Evolutionary conservation across 2,888 invertebrate species (phyloP), one percentile per base, ranked within the genome.

Genomic region (Phaonia tiefii): DNA sequence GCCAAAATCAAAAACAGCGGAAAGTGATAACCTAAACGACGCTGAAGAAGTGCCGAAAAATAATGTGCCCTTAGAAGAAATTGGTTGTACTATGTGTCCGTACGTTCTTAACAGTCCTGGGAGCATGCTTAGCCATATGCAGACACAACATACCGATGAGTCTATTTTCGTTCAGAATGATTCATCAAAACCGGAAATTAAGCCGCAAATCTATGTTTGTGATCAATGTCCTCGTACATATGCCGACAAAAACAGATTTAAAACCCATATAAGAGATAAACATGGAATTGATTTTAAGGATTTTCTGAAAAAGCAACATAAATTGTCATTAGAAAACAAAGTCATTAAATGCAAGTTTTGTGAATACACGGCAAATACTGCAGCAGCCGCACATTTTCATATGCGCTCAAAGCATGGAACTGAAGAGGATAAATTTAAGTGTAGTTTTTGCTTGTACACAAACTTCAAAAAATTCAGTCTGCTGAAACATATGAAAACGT

Each of bases 381-480:
- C 75, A 67, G 56, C 78, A 0, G 75, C 77, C 11, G 37, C 77
- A 15, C 60, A 72, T 31, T 78, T 77, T 56, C 81, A 81, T 26
- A 81, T 17, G 31, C 77, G 77, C 8, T 66, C 77, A 15, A 81
- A 78, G 17, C 80, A 81, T 72, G 80, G 80, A 3, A 63, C 67
- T 0, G 77, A 77, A 63, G 58, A 71, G 1, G 80, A 81, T 37
- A 81, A 81, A 72, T 77, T 72, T 26, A 81, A 81, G 39, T 81
- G 80, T 10, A 75, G 74, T 17, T 78, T 81, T 56, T 81, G 80
- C 46, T 37, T 51, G 0, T 44, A 75, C 10, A 10, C 71, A 5
- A 54, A 39, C 44, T 20, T 75, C 2, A 71, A 75, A 20, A 78
- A 78, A 54, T 81, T 75, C 22, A 58, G 74, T 13, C 46, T 81